Conservation (phyloP, 2,888 invertebrate genomes). For the Synanthedon formicaeformis region DNA sequence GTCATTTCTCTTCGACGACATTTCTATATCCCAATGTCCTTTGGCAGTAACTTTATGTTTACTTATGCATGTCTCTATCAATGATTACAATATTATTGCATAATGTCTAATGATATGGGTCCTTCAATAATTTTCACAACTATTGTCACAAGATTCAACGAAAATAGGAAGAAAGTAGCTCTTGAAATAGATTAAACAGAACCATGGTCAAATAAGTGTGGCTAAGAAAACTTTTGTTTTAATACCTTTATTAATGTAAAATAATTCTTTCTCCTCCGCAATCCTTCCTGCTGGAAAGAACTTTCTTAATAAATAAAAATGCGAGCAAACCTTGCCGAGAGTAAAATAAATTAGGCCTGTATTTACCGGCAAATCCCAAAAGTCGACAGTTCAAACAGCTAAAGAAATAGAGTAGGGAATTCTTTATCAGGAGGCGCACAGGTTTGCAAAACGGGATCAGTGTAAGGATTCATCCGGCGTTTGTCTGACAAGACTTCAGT, state of each 20-base stretch:
- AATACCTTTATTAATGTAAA: too few species aligned
- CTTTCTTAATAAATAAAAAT: too few species aligned
- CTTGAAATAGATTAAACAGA: too few species aligned
- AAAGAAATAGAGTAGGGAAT: slow-evolving; percentile 10
- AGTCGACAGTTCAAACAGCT: slow-evolving; percentile 9
- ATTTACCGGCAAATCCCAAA: slow-evolving; percentile 11
- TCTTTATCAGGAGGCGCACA: slow-evolving; percentile 11
- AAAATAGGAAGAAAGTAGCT: too few species aligned
- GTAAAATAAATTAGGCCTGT: slow-evolving; percentile 7
- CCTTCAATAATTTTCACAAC: too few species aligned
- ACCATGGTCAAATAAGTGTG: too few species aligned
- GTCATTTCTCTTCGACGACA: not conserved
- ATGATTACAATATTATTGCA: not conserved
- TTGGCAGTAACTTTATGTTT: not conserved
- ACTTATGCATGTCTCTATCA: not conserved
- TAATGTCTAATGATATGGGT: too few species aligned
- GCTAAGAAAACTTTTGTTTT: too few species aligned
- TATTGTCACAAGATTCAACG: too few species aligned
- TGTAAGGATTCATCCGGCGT: slow-evolving; percentile 10
- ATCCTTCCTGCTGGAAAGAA: too few species aligned
- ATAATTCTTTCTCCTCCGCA: too few species aligned
- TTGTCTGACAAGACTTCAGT: slow-evolving; percentile 11
- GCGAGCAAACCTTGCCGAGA: not conserved
- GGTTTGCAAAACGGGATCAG: slow-evolving; percentile 8
- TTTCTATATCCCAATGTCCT: too few species aligned